Conservation (phyloP, 37 sponge, comb jelly and placozoan species). For the Halichondria panicea region DNA sequence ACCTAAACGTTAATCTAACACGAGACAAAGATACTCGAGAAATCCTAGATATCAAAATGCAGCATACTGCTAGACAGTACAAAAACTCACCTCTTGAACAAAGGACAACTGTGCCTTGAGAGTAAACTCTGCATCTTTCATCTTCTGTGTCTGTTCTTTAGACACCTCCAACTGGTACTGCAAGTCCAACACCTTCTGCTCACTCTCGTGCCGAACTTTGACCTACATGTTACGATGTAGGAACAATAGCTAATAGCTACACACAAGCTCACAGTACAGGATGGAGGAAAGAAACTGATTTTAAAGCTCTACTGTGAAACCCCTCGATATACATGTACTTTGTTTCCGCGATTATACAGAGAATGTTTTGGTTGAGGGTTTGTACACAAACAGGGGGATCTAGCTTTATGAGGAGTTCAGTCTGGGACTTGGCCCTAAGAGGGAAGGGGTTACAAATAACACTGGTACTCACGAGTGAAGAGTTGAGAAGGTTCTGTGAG, state of each 20-base stretch:
- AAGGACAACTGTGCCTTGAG: slow-evolving; percentile 15
- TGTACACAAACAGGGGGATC: no score
- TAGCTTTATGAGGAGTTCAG: no score
- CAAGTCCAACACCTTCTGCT: slow-evolving; percentile 15
- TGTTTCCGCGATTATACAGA: no score
- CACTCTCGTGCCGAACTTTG: slow-evolving; percentile 3
- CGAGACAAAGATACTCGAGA: background rate
- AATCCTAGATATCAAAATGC: background rate
- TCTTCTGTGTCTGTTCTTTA: background rate
- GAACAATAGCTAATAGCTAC: no score
- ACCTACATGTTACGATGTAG: no score
- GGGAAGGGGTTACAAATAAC: no score
- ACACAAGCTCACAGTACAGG: no score
- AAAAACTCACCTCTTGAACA: slow-evolving; percentile 16
- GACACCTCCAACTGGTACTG: background rate
- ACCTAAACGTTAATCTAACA: background rate
- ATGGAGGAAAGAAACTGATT: no score
- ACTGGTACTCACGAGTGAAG: slow-evolving; percentile 23
- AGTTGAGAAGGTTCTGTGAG: slow-evolving; percentile 9
- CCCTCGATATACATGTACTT: no score
- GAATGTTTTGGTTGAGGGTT: no score
- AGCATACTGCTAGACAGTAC: background rate
- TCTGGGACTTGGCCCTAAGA: no score
- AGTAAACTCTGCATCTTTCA: background rate
- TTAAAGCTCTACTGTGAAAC: no score